Percentiles rank a stretch among this genome's conserved stretches.
Conservation (phyloP, 2,888 invertebrate genomes). For the Caenorhabditis plicata region DNA sequence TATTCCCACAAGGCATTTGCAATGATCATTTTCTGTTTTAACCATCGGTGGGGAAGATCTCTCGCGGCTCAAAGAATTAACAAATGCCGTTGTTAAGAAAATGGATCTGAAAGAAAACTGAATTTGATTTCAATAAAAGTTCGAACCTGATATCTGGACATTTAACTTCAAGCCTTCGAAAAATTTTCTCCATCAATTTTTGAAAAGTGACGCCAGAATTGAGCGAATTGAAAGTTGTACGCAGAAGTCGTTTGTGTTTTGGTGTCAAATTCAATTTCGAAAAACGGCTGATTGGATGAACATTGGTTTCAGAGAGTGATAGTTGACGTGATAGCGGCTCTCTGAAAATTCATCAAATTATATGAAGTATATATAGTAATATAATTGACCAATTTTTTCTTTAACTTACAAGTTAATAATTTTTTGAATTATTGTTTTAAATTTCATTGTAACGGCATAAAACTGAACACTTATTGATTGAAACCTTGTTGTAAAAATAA, state of each 20-base stretch:
- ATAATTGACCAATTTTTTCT: too few species aligned
- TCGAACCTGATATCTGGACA: conserved; percentile 46
- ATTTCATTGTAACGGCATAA: too few species aligned
- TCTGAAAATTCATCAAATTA: too few species aligned
- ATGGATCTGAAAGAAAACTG: conserved; percentile 38
- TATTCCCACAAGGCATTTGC: conserved; percentile 44
- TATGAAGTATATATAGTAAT: too few species aligned
- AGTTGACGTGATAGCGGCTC: conserved; percentile 36
- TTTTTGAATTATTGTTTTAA: too few species aligned
- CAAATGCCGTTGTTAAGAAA: conserved; percentile 47
- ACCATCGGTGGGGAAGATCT: conserved; percentile 39
- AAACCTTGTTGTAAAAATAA: too few species aligned
- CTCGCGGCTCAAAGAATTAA: conserved; percentile 48
- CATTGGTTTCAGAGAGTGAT: conserved; percentile 39
- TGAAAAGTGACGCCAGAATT: conserved; percentile 44
- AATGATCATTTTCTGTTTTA: conserved; percentile 49
- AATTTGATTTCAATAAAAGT: not conserved
- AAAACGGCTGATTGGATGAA: conserved; percentile 30
- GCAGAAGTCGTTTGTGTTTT: conserved; percentile 35
- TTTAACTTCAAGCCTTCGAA: conserved; percentile 41
- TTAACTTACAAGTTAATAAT: too few species aligned
- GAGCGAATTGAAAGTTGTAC: conserved; percentile 38
- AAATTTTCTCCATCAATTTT: conserved; percentile 48
- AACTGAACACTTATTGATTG: too few species aligned
- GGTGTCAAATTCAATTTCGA: conserved; percentile 28